These are phyloP conservation scores for Gallinago stenura DNA, from an alignment of 2,797 vertebrate genomes.

Conservation along the genomic window DNA sequence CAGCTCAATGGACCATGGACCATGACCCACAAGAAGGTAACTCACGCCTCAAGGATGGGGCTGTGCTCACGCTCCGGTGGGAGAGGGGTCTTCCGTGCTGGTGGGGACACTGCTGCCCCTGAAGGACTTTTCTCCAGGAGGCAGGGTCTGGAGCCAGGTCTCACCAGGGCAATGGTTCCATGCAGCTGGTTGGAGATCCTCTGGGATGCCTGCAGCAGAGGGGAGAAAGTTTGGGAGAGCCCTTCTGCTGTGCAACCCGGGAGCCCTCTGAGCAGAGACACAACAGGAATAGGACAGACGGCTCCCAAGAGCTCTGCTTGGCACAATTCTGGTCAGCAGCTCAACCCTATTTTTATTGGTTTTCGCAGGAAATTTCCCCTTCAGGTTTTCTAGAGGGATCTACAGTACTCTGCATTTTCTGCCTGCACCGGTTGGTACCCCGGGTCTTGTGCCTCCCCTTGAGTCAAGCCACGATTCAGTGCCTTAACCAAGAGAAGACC, in stretches of 20 bases:
- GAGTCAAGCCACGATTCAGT: neutral
- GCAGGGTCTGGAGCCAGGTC: constrained; percentile 57
- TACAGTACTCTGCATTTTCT: neutral
- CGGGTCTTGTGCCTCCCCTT: neutral
- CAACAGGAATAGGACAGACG: neutral
- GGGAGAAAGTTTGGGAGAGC: neutral
- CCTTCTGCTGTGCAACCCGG: fast-evolving
- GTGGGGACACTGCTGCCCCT: constrained; percentile 1
- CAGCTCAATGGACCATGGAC: fast-evolving
- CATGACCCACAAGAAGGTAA: fast-evolving
- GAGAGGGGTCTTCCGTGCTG: neutral
- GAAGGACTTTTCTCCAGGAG: constrained; percentile 23
- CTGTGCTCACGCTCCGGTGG: neutral
- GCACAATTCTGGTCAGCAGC: neutral
- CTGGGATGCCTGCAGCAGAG: constrained; percentile 72
- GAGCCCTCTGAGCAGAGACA: neutral
- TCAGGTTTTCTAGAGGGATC: fast-evolving
- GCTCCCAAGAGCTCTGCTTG: neutral
- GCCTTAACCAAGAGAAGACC: neutral
- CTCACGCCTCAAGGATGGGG: constrained; percentile 75
- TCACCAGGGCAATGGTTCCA: constrained; percentile 79
- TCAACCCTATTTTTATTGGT: neutral
- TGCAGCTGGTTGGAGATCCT: constrained; percentile 83
- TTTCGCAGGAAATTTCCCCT: neutral
- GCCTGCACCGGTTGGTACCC: neutral